Conservation (phyloP, 92 coral and sea anemone genomes). For the Blastomussa wellsi region DNA sequence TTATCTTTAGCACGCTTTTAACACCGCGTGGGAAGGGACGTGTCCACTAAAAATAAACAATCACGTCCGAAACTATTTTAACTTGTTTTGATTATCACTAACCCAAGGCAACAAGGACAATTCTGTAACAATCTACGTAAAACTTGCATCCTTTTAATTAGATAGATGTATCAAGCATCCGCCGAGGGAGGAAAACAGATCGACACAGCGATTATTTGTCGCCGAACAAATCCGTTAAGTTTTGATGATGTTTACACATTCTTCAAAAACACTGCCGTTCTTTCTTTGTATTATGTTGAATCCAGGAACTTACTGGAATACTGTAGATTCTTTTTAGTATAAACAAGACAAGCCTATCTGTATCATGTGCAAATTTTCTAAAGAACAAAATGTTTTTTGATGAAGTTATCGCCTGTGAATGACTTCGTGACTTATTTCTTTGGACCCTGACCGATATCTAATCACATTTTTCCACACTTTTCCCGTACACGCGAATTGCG, state of each 20-base stretch:
- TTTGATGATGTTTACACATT: background rate
- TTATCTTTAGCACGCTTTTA: background rate
- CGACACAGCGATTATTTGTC: background rate
- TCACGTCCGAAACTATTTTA: background rate
- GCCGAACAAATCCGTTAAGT: background rate
- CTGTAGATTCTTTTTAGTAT: background rate
- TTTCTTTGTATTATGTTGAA: background rate
- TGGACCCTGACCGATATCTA: background rate
- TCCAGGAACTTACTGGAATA: slow-evolving; percentile 17
- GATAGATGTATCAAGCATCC: background rate
- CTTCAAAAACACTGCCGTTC: background rate
- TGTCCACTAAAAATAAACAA: slow-evolving; percentile 19
- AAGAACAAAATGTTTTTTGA: background rate
- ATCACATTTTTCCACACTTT: background rate
- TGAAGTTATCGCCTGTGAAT: background rate
- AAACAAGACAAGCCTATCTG: background rate
- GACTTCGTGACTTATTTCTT: background rate
- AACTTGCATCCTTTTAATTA: background rate
- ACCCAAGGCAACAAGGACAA: slow-evolving; percentile 1
- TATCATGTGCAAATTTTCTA: background rate
- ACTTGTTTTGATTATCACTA: slow-evolving; percentile 8
- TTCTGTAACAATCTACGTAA: background rate
- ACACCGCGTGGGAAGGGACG: slow-evolving; percentile 13
- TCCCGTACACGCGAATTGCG: slow-evolving; percentile 2
- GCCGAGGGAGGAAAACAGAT: slow-evolving; percentile 3